Conservation (phyloP, 2,797 vertebrate species). For the Peromyscus aztecus region DNA sequence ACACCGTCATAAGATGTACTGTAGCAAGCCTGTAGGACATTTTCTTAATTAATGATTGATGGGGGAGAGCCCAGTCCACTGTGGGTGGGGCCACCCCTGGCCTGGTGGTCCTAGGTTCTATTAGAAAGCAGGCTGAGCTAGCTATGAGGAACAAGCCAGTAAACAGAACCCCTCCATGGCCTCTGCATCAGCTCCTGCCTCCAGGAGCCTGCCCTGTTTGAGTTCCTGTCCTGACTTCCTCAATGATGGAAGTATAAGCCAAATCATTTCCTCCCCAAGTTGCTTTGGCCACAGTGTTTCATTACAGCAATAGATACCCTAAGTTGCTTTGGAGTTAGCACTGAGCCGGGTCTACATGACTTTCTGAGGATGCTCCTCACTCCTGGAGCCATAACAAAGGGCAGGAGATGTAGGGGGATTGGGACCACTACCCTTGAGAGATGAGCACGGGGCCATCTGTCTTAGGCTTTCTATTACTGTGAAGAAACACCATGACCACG, state of each 20-base stretch:
- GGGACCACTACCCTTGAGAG: background rate
- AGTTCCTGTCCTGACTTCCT: background rate
- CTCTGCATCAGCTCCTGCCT: background rate
- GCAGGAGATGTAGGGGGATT: background rate
- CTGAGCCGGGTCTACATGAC: rapidly evolving
- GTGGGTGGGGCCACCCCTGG: background rate
- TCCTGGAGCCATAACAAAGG: background rate
- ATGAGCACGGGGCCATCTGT: background rate
- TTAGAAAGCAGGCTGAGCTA: background rate
- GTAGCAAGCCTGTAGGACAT: background rate
- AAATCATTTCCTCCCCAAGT: background rate
- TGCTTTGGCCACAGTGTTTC: background rate
- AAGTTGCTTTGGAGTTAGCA: background rate
- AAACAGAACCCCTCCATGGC: background rate
- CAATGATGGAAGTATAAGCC: background rate
- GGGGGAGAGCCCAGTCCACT: background rate
- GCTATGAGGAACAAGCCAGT: background rate
- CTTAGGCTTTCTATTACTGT: background rate
- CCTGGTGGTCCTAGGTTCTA: background rate
- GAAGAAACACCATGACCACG: background rate
- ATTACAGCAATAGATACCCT: background rate
- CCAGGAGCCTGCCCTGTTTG: background rate
- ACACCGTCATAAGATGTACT: background rate
- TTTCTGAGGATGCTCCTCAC: background rate
- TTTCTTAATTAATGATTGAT: background rate